Percentiles rank a stretch among this genome's conserved stretches.
These are phyloP conservation scores for Brachypodius melanocephalos DNA, from an alignment of 2,113 vertebrate genomes.

Conservation along the genomic window DNA sequence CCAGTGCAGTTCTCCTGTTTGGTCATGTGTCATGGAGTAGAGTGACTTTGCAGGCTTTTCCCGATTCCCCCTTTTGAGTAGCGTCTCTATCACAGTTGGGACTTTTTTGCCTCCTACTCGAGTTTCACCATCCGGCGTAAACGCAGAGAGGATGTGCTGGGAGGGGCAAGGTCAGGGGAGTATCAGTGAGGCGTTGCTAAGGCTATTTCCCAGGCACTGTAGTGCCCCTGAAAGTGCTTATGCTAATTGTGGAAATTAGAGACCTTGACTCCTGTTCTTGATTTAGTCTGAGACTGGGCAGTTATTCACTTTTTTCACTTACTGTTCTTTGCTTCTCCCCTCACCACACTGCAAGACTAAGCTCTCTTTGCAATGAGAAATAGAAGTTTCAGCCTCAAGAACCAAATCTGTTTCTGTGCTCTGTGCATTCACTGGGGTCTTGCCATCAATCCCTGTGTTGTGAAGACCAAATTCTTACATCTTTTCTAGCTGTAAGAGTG, in stretches of 20 bases:
- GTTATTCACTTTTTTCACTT: neutral
- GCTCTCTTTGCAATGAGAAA: neutral
- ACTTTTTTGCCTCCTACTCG: neutral
- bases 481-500: neutral
- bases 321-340: neutral
- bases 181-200: neutral
- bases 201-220: neutral
- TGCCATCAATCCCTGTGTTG: neutral
- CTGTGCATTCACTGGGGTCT: neutral
- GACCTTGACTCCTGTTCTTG: neutral
- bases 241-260: slow-evolving; percentile 13
- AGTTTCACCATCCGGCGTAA: neutral
- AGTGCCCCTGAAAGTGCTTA: neutral
- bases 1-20: neutral
- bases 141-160: neutral
- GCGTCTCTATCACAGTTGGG: neutral
- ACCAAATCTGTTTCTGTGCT: neutral
- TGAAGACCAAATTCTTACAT: neutral
- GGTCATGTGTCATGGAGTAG: neutral
- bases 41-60: neutral
- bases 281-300: neutral
- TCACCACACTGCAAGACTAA: neutral
- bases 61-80: neutral
- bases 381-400: neutral
- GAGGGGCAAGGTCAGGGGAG: slow-evolving; percentile 24